phyloP scores from a whole-genome alignment of 2,797 vertebrate genomes.

The Silurus lanzhouensis region DNA sequence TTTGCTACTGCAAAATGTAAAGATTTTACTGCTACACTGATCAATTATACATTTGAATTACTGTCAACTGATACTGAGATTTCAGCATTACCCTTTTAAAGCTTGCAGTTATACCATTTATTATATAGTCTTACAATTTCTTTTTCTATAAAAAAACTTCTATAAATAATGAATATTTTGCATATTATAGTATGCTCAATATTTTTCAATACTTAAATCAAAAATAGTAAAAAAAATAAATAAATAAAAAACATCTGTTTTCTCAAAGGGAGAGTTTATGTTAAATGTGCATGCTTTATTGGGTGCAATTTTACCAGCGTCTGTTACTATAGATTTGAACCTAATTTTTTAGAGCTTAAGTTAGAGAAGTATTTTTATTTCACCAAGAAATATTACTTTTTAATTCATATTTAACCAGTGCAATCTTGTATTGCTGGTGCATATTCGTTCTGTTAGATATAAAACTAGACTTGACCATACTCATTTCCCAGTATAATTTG shows the following conservation, averaged over 20 bases:
- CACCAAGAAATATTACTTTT: neutral
- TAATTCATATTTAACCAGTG: neutral
- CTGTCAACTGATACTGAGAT: conserved; percentile 52
- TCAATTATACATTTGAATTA: neutral
- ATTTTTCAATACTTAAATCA: neutral
- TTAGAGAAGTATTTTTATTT: neutral
- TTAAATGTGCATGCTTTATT: conserved; percentile 7
- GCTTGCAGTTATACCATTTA: conserved; percentile 69
- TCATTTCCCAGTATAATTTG: neutral
- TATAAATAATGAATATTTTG: conserved; percentile 4
- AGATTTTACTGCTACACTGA: neutral
- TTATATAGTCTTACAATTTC: conserved; percentile 68
- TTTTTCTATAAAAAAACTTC: conserved; percentile 53
- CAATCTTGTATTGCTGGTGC: neutral
- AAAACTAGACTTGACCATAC: neutral
- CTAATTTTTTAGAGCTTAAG: neutral
- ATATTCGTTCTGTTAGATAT: neutral
- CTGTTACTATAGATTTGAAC: conserved; percentile 9
- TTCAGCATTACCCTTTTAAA: conserved; percentile 66
- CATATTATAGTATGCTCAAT: neutral
- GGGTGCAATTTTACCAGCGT: conserved; percentile 13
- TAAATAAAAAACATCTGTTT: conserved; percentile 12
- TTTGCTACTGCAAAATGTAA: neutral
- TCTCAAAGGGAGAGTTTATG: neutral
- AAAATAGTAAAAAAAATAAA: neutral